phyloP scores from a whole-genome alignment of 2,113 vertebrate genomes.

The Condylura cristata region DNA sequence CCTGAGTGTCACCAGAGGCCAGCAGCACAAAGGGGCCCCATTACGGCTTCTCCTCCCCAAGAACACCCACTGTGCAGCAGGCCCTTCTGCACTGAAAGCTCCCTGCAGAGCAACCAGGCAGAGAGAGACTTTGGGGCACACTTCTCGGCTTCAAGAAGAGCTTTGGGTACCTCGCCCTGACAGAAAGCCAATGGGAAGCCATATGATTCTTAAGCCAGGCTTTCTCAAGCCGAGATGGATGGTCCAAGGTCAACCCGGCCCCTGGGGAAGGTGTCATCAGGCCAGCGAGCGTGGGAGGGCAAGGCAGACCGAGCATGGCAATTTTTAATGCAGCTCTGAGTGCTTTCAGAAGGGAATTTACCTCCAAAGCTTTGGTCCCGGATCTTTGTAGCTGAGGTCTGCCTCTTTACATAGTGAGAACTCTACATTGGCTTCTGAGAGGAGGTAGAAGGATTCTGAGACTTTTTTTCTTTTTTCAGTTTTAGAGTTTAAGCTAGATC shows the following conservation, averaged over 20 bases:
- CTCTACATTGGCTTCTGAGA: not conserved
- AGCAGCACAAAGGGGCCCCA: not conserved
- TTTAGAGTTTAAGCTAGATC: not conserved
- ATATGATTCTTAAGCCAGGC: constrained; percentile 42
- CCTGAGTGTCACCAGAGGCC: not conserved
- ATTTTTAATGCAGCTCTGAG: not conserved
- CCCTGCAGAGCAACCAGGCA: not conserved
- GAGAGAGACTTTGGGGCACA: not conserved
- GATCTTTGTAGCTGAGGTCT: constrained; percentile 23
- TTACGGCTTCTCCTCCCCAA: not conserved
- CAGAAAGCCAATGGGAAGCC: constrained; percentile 52
- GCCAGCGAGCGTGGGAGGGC: not conserved
- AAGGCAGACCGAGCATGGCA: fast-evolving
- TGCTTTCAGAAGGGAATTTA: constrained; percentile 34
- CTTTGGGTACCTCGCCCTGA: constrained; percentile 10
- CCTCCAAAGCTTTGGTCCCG: constrained; percentile 21
- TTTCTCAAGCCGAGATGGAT: constrained; percentile 52
- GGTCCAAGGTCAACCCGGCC: constrained; percentile 37
- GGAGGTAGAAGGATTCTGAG: not conserved
- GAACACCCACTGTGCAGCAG: not conserved
- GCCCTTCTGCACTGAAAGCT: not conserved
- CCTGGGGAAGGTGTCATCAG: not conserved
- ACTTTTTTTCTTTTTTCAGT: not conserved
- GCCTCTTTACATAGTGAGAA: not conserved
- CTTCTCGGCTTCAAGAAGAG: constrained; percentile 55